Evolutionary conservation across 2,888 invertebrate species (phyloP), one percentile per base, ranked within the genome.

Genomic region (Caenorhabditis drosophilae): DNA sequence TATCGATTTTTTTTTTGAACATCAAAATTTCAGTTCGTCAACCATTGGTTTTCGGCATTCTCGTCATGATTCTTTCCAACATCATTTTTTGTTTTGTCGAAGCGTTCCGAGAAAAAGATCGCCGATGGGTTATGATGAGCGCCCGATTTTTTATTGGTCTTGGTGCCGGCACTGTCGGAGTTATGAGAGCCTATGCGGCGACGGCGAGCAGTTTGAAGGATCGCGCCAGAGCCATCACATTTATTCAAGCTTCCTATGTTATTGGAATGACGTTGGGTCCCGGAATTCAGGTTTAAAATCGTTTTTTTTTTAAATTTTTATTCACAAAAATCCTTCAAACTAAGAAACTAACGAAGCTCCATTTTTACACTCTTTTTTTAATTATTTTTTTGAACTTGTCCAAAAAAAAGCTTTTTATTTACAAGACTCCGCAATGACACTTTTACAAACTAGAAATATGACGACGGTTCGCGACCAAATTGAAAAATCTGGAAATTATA

Each of bases 21-120:
- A 4, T 38, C 38, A 38, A 38, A 38, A 35, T 68, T 70, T 12
- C 67, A 73, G 72, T 73, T 22, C 63, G 67, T n/a, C 69, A 70
- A 54, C 72, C 72, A 1, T 49, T 73, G 0, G 62, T 70, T 20
- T 70, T 67, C 34, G 72, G 72, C 45, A 69, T 69, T 18, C 50
- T 58, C 3, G 55, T 73, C 0, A 67, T 67, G 69, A 69, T 73
- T n/a, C 52, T 73, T 6, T 73, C 72, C 4, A 73, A 73, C 27
- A 56, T 73, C 7, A 70, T 73, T 20, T 73, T 70, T 56, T 73
- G 72, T 31, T 70, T 73, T 18, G 73, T 70, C n/a, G 73, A 73
- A 40, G 50, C 63, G 1, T 73, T 73, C 36, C 23, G 12, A 4
- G 59, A 58, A 34, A 58, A 47, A 25, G 47, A 61, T n/a, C 53